Evolutionary conservation across 2,113 vertebrate genomes (phyloP).

Genomic region (Ceyx cyanopectus): DNA sequence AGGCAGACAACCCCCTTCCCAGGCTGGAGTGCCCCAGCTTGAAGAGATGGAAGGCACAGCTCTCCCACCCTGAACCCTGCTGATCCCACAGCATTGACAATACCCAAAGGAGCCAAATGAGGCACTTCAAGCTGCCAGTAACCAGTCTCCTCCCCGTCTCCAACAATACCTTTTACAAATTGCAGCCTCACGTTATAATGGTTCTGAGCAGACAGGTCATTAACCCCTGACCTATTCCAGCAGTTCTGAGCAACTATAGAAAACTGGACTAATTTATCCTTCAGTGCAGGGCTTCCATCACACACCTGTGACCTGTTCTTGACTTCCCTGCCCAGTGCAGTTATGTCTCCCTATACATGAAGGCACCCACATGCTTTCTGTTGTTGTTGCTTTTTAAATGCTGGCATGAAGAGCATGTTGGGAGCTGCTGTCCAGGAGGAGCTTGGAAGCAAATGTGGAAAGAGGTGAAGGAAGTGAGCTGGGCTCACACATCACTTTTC

Average conservation of each 20-base stretch:
- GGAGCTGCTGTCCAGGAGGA: neutral
- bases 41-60: neutral
- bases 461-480: neutral
- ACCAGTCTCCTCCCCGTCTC: neutral
- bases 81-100: too few relatives aligned
- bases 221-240: neutral
- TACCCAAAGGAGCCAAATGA: neutral
- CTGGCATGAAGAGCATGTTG: accelerated
- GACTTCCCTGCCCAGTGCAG: neutral
- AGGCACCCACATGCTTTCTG: neutral
- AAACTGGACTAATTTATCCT: neutral
- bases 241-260: neutral
- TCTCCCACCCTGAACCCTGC: neutral
- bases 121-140: neutral
- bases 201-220: neutral
- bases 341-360: accelerated
- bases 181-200: neutral
- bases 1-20: neutral
- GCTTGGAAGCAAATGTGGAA: neutral
- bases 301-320: neutral
- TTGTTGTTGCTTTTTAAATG: neutral
- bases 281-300: neutral
- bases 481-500: neutral
- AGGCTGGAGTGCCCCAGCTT: accelerated
- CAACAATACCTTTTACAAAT: neutral